Percentiles rank a stretch among this genome's conserved stretches.
phyloP scores from a whole-genome alignment of 2,888 invertebrate genomes.

The Phalangium opilio region DNA sequence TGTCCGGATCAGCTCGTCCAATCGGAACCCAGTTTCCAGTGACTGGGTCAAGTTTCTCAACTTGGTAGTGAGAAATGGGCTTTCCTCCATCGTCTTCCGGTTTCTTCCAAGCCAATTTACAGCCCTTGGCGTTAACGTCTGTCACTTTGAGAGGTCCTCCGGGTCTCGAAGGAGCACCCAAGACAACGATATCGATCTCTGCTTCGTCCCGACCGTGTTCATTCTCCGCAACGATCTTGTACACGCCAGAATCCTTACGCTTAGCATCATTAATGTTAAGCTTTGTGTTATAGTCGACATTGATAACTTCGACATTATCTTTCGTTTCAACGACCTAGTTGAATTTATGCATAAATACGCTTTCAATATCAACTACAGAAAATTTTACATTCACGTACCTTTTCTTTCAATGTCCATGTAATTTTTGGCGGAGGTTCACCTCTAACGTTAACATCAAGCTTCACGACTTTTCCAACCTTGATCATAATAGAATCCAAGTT shows the following conservation, averaged over 20 bases:
- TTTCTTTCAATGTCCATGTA: slow-evolving; percentile 71
- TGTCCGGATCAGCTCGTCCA: slow-evolving; percentile 48
- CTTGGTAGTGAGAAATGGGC: slow-evolving; percentile 76
- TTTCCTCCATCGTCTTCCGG: slow-evolving; percentile 70
- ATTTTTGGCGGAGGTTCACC: slow-evolving; percentile 92
- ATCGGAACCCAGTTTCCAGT: slow-evolving; percentile 89
- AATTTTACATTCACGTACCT: slow-evolving; percentile 34
- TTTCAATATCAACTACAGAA: no score
- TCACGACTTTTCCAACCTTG: slow-evolving; percentile 72
- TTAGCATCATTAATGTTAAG: slow-evolving; percentile 58
- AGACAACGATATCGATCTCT: slow-evolving; percentile 81
- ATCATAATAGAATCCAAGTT: slow-evolving; percentile 77
- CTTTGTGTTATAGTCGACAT: slow-evolving; percentile 80
- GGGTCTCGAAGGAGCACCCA: slow-evolving; percentile 68
- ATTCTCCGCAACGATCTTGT: slow-evolving; percentile 78
- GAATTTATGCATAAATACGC: background rate
- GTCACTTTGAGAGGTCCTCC: slow-evolving; percentile 74
- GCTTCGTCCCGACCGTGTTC: slow-evolving; percentile 83
- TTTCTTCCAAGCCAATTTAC: slow-evolving; percentile 81
- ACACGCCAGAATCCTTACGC: slow-evolving; percentile 73
- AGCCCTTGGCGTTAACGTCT: slow-evolving; percentile 75
- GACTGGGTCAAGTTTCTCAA: slow-evolving; percentile 82
- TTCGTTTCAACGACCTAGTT: slow-evolving; percentile 40
- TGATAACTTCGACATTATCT: slow-evolving; percentile 56
- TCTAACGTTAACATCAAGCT: slow-evolving; percentile 79